A percentile compares a stretch with the other conserved stretches of the same genome.
These are phyloP conservation scores for Coranthus polyacanthus DNA, from an alignment of 2,797 vertebrate species.

Conservation along the genomic window DNA sequence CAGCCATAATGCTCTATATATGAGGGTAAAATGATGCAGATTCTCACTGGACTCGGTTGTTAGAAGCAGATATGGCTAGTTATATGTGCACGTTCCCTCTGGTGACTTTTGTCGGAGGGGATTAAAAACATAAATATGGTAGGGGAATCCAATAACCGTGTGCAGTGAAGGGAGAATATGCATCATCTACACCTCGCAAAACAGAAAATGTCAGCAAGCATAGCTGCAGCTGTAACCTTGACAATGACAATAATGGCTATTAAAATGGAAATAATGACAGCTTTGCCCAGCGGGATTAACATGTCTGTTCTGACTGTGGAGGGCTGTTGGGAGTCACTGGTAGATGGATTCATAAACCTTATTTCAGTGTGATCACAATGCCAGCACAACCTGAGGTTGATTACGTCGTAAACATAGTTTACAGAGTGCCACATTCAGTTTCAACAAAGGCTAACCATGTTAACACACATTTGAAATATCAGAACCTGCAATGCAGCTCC, in stretches of 20 bases:
- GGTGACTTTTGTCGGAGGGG: slow-evolving; percentile 66
- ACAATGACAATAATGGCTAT: slow-evolving; percentile 78
- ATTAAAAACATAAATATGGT: slow-evolving; percentile 79
- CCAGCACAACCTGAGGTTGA: slow-evolving; percentile 42
- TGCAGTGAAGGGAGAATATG: slow-evolving; percentile 70
- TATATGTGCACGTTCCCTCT: slow-evolving; percentile 52
- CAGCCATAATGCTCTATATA: slow-evolving; percentile 28
- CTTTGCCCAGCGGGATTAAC: slow-evolving; percentile 60
- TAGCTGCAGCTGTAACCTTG: slow-evolving; percentile 74
- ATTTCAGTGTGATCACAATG: slow-evolving; percentile 48
- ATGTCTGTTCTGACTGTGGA: slow-evolving; percentile 54
- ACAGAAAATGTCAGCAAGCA: slow-evolving; percentile 67
- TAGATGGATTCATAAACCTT: slow-evolving; percentile 56
- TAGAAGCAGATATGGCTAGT: slow-evolving; percentile 52
- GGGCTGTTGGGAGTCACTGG: slow-evolving; percentile 44
- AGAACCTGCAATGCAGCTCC: slow-evolving; percentile 7
- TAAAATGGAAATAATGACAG: slow-evolving; percentile 72
- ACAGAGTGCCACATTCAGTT: slow-evolving; percentile 43
- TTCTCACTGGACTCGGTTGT: slow-evolving; percentile 54
- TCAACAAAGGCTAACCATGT: slow-evolving; percentile 34
- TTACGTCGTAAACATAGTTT: slow-evolving; percentile 56
- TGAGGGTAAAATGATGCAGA: slow-evolving; percentile 41
- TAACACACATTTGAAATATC: slow-evolving; percentile 20
- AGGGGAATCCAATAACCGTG: slow-evolving; percentile 73
- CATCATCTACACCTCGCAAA: slow-evolving; percentile 67